These are phyloP conservation scores for Nemapogon koenigi DNA, from an alignment of 2,888 invertebrate species.

Conservation along the genomic window DNA sequence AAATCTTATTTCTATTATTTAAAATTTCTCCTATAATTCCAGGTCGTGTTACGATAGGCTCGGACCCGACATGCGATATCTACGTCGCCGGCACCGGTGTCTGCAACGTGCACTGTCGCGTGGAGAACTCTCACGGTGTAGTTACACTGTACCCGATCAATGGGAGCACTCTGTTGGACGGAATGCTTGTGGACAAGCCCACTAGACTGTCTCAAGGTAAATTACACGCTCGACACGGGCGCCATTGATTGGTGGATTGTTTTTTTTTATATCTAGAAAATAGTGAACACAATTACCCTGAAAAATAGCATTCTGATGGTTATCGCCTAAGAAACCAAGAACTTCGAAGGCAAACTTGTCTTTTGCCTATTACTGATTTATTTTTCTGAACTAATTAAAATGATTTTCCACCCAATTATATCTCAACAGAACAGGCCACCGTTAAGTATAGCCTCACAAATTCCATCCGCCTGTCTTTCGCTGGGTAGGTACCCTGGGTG, in stretches of 20 bases:
- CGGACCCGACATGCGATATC: constrained; percentile 81
- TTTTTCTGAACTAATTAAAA: too few species aligned
- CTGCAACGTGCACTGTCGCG: constrained; percentile 83
- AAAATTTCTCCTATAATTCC: constrained; percentile 30
- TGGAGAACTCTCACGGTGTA: constrained; percentile 84
- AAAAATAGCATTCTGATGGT: neutral
- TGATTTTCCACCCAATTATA: too few species aligned
- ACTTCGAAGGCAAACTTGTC: too few species aligned
- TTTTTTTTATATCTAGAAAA: neutral
- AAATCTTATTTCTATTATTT: too few species aligned
- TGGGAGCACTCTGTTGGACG: constrained; percentile 77
- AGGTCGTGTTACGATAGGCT: constrained; percentile 86
- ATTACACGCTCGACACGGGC: constrained; percentile 10
- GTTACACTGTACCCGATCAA: constrained; percentile 84
- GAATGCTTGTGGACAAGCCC: constrained; percentile 72
- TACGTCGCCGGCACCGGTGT: constrained; percentile 87
- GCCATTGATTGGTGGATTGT: neutral
- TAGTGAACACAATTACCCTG: neutral
- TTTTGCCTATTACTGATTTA: too few species aligned
- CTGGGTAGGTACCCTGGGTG: too few species aligned
- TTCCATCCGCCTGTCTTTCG: too few species aligned
- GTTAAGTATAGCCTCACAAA: too few species aligned
- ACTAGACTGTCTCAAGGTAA: constrained; percentile 84
- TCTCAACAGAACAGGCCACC: too few species aligned
- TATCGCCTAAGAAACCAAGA: too few species aligned